A percentile compares a stretch with the other conserved stretches of the same genome.
phyloP scores from a whole-genome alignment of 2,797 vertebrate genomes.

The Eidolon dupreanum region DNA sequence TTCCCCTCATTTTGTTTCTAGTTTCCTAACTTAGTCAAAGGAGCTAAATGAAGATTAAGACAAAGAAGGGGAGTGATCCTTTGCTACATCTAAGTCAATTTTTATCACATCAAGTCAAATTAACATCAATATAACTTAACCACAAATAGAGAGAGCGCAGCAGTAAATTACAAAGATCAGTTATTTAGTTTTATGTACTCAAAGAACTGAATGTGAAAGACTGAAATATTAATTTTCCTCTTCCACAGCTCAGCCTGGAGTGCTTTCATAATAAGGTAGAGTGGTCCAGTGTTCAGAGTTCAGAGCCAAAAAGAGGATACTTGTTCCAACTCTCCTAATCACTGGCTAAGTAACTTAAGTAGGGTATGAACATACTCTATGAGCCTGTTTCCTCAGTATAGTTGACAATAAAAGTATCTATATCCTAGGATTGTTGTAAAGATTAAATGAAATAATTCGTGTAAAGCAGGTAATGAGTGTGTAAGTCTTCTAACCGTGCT shows the following conservation, averaged over 20 bases:
- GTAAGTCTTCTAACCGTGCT: background rate
- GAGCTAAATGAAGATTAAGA: constrained; percentile 5
- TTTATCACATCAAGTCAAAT: constrained; percentile 34
- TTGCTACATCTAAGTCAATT: background rate
- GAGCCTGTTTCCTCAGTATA: background rate
- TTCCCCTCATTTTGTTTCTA: background rate
- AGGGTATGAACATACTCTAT: background rate
- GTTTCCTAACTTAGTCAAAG: background rate
- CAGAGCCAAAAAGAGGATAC: background rate
- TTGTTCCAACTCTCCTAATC: background rate
- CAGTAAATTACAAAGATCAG: background rate
- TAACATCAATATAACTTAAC: background rate
- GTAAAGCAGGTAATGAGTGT: background rate
- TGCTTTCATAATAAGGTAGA: background rate
- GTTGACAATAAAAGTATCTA: background rate
- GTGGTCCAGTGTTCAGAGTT: background rate
- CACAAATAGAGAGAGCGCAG: background rate
- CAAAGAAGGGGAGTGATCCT: background rate
- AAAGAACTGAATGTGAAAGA: background rate
- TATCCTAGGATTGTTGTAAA: background rate
- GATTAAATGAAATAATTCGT: background rate
- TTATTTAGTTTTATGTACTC: background rate
- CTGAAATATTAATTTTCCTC: background rate
- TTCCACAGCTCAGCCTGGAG: background rate
- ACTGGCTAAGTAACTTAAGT: background rate